phyloP scores from a whole-genome alignment of 2,888 invertebrate species.

The Drosophila histrio region DNA sequence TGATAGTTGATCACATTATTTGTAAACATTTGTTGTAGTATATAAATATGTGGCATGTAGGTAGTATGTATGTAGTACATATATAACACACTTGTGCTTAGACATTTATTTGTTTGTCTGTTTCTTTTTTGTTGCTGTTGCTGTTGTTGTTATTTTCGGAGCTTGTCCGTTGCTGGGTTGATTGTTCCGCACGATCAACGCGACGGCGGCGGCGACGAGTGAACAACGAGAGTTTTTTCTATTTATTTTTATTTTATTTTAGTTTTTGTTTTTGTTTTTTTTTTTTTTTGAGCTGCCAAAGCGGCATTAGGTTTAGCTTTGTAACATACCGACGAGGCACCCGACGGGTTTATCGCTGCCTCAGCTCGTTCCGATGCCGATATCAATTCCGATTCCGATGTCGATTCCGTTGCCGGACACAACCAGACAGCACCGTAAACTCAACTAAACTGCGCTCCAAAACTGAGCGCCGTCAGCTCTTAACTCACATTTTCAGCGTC shows the following conservation, averaged over 20 bases:
- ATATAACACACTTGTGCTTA: constrained; percentile 46
- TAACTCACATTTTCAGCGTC: constrained; percentile 67
- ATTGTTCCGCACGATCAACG: constrained; percentile 76
- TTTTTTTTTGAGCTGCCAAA: constrained; percentile 31
- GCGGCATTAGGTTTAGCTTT: constrained; percentile 45
- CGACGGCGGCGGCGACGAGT: constrained; percentile 33
- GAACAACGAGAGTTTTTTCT: constrained; percentile 28
- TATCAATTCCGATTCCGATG: constrained; percentile 35
- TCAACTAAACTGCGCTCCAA: constrained; percentile 26
- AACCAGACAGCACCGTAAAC: constrained; percentile 74
- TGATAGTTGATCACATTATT: constrained; percentile 5
- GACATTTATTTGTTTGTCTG: constrained; percentile 42
- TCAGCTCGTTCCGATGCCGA: constrained; percentile 48
- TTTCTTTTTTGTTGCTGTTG: constrained; percentile 29
- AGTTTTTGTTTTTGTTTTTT: background rate
- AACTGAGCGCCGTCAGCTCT: constrained; percentile 67
- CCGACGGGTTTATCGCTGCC: constrained; percentile 69
- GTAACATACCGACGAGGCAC: constrained; percentile 70
- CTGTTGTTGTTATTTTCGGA: constrained; percentile 22
- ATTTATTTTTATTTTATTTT: background rate
- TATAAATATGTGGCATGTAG: constrained; percentile 26
- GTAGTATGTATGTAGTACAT: background rate
- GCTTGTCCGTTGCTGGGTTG: constrained; percentile 37
- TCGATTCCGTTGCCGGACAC: constrained; percentile 41
- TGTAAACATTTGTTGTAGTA: constrained; percentile 10